phyloP scores from a whole-genome alignment of 2,113 vertebrate species.

The Motacilla alba region DNA sequence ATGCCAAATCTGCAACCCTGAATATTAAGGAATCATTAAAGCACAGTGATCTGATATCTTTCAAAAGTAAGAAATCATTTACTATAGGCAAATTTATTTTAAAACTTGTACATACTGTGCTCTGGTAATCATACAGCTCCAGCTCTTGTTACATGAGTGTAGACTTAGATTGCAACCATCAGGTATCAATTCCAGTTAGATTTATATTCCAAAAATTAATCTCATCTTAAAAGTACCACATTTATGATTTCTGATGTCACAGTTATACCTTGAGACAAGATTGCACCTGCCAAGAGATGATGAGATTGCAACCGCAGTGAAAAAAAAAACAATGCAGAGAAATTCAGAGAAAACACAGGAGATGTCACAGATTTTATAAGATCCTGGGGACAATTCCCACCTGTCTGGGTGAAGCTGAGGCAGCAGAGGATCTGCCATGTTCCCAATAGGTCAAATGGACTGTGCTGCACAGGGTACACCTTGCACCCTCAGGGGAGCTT shows the following conservation, averaged over 20 bases:
- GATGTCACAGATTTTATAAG: background rate
- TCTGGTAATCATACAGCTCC: background rate
- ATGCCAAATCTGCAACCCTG: background rate
- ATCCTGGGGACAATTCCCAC: background rate
- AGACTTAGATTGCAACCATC: background rate
- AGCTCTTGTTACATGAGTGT: background rate
- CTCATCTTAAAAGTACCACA: background rate
- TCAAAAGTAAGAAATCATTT: background rate
- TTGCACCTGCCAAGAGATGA: background rate
- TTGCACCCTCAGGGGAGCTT: fast-evolving
- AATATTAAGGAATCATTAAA: background rate
- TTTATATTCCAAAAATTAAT: background rate
- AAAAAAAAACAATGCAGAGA: background rate
- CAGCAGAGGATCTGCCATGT: background rate
- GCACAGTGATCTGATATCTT: background rate
- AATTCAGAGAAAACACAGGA: background rate
- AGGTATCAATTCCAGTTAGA: background rate
- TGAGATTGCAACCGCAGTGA: fast-evolving
- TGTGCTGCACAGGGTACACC: background rate
- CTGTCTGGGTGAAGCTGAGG: background rate
- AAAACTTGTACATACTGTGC: background rate
- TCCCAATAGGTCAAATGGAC: background rate
- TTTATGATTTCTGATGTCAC: background rate
- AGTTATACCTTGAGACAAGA: background rate
- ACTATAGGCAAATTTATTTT: background rate